Evolutionary conservation across 2,113 vertebrate genomes (phyloP).

Genomic region (Tachysurus vachellii): DNA sequence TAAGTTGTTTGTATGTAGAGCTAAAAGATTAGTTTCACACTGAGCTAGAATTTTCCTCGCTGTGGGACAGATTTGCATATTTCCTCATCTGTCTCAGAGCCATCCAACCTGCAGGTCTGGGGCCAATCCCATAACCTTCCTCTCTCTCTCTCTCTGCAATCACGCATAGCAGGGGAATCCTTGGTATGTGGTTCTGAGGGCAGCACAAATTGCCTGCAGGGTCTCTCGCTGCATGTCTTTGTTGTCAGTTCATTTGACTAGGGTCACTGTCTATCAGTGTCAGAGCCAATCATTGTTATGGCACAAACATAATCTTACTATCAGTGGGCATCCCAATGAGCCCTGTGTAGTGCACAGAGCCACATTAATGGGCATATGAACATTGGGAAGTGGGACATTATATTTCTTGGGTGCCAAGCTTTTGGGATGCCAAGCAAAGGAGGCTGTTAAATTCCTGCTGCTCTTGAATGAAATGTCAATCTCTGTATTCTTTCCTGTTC

Average conservation of each 20-base stretch:
- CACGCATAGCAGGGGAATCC: conserved; percentile 24
- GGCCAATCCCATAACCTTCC: conserved; percentile 13
- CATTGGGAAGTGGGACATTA: conserved; percentile 7
- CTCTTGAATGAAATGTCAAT: conserved; percentile 10
- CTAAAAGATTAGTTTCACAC: conserved; percentile 46
- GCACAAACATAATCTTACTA: conserved; percentile 11
- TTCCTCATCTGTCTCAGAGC: conserved; percentile 38
- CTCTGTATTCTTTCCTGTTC: conserved; percentile 20
- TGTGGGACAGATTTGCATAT: conserved; percentile 53
- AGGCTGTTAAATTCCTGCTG: conserved; percentile 24
- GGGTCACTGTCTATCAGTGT: conserved; percentile 18
- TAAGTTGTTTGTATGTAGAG: conserved; percentile 43
- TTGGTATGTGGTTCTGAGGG: conserved; percentile 25
- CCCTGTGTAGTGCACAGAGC: neutral
- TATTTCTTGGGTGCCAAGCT: conserved; percentile 18
- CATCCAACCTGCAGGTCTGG: conserved; percentile 27
- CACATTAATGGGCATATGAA: neutral
- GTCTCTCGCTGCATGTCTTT: conserved; percentile 17
- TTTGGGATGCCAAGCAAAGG: conserved; percentile 30
- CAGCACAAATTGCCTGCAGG: conserved; percentile 39
- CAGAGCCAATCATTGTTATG: conserved; percentile 25
- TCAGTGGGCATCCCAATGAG: conserved; percentile 1
- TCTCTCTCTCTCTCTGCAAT: neutral
- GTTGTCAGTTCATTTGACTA: conserved; percentile 26
- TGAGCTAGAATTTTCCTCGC: conserved; percentile 36